Base-by-base conservation (phyloP, 2,888 invertebrate species). In the Tetrapedia diversipes region DNA sequence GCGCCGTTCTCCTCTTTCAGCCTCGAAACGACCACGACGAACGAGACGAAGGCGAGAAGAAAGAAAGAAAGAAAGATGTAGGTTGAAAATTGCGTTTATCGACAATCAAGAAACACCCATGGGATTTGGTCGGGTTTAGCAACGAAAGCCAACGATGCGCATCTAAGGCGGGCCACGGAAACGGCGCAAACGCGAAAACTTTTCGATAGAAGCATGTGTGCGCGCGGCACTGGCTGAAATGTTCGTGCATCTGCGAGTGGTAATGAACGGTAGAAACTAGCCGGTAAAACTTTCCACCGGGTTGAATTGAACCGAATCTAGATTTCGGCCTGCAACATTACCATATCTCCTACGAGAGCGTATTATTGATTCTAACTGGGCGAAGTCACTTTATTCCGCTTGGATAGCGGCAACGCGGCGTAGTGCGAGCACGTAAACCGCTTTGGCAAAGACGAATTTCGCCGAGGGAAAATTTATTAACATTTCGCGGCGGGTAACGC, bases 231-330 rank as follows among this genome's bases (percentile, higher is more conserved):
- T 29, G 22, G 57, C 34, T 7, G 51, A 69, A 83, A 81, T 68
- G 70, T 81, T 83, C 73, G 59, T 79, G 79, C 79, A 81, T 81
- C 72, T 61, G 75, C 61, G 81, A 79, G 68, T 22, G 74, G 81
- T 74, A 81, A 83, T 68, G 83, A 76, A 80, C 69, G 74, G 53
- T 69, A 47, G 60, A n/a, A 83, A 72, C 69, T 80, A 57, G 64
- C 64, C 75, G 71, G 60, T 56, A 53, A 54, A 83, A 83, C 83
- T 83, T 83, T 83, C 78, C 69, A 43, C 75, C 65, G 49, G 56
- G 69, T 45, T 73, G 73, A 76, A 74, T 76, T 72, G 68, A 74
- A 79, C 76, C 22, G 71, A 79, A 77, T 71, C 76, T 73, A 78
- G 81, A 82, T 82, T 73, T 82, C 68, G 59, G 70, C 72, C 64